Conservation (phyloP, 2,113 vertebrate species). For the Glaucomys volans region DNA sequence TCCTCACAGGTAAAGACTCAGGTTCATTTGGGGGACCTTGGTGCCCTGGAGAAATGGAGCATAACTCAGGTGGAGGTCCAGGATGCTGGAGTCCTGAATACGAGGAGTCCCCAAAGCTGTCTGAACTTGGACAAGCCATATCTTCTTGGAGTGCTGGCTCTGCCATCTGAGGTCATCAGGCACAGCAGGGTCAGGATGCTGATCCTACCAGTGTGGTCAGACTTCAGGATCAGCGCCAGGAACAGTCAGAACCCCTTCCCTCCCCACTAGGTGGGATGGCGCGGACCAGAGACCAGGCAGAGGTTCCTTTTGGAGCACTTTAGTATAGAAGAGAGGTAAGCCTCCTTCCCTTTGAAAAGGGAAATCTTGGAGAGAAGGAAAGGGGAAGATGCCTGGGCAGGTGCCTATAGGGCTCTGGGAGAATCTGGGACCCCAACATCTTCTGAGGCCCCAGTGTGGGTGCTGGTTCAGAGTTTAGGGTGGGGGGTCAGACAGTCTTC, state of each 20-base stretch:
- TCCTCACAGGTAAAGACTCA: too few species aligned
- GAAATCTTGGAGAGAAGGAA: neutral
- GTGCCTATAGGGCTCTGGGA: neutral
- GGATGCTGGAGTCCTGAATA: too few species aligned
- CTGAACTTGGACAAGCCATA: too few species aligned
- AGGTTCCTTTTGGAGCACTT: neutral
- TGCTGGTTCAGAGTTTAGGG: neutral
- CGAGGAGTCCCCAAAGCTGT: too few species aligned
- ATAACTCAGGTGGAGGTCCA: too few species aligned
- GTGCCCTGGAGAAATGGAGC: too few species aligned
- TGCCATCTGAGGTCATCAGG: conserved; percentile 5
- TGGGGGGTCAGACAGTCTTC: neutral
- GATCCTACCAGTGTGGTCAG: conserved; percentile 53
- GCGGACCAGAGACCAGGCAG: too few species aligned
- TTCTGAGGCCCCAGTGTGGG: neutral
- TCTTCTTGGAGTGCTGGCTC: neutral
- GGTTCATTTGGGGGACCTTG: too few species aligned
- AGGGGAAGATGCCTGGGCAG: neutral
- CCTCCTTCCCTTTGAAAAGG: conserved; percentile 10
- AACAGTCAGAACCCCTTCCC: neutral
- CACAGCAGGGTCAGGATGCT: neutral
- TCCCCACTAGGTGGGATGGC: neutral
- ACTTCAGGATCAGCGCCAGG: conserved; percentile 15
- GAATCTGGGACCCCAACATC: neutral
- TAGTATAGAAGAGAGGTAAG: neutral